These are phyloP conservation scores for Drosophila ironensis DNA, from an alignment of 1,140 invertebrate species.

Conservation along the genomic window DNA sequence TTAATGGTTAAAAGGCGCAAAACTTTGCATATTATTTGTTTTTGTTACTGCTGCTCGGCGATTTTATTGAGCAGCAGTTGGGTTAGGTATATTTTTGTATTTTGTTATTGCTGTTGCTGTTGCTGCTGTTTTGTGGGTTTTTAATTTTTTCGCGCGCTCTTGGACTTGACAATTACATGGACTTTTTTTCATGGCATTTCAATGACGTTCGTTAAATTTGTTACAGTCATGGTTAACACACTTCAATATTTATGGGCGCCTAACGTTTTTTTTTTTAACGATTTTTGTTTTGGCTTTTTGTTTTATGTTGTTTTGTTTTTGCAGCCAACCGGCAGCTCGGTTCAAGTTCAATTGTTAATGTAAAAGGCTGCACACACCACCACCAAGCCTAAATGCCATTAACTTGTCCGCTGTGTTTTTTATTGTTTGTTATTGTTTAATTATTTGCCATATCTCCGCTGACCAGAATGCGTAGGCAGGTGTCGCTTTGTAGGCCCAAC, in stretches of 20 bases:
- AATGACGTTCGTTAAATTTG: conserved; percentile 80
- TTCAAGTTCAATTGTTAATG: conserved; percentile 79
- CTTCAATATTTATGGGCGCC: conserved; percentile 49
- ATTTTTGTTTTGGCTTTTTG: conserved; percentile 36
- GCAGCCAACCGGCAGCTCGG: conserved; percentile 59
- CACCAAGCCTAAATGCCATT: conserved; percentile 46
- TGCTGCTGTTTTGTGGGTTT: conserved; percentile 9
- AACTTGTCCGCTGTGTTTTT: conserved; percentile 28
- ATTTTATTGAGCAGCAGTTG: conserved; percentile 59
- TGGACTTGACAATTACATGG: conserved; percentile 80
- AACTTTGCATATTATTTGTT: conserved; percentile 30
- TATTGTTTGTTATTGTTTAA: conserved; percentile 51
- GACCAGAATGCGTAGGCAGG: conserved; percentile 37
- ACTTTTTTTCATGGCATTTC: conserved; percentile 66
- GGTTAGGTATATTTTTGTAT: conserved; percentile 12
- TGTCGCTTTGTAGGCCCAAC: too few species aligned
- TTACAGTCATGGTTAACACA: conserved; percentile 76
- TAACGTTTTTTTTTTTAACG: conserved; percentile 49
- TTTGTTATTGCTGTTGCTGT: too few species aligned
- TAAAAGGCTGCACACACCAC: conserved; percentile 61
- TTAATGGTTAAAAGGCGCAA: conserved; percentile 61
- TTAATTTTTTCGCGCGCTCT: conserved; percentile 67
- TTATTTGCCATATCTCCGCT: conserved; percentile 35
- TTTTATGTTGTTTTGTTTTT: conserved; percentile 32
- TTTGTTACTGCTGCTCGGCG: conserved; percentile 19